Base-by-base conservation (phyloP, 2,113 vertebrate genomes). In the Choloepus hoffmanni region DNA sequence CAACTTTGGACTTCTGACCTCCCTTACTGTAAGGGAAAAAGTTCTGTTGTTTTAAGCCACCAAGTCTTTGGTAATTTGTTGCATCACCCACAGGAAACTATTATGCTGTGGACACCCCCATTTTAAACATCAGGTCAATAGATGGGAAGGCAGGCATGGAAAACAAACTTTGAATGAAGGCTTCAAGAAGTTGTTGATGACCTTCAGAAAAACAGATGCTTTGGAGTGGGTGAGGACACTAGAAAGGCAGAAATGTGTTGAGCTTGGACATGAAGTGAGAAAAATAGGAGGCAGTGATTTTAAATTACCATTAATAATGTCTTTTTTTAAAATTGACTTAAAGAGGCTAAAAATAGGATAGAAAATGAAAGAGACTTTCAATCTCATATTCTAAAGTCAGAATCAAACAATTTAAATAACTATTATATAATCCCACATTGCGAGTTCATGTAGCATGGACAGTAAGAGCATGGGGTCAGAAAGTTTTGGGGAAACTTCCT, bases 141-240 rank as follows among this genome's bases (percentile, higher is more conserved):
- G 68, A 26, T 28, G 43, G 11, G 16, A 91, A 63, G 45, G 15
- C 7, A 28, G 53, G 33, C 26, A 21, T 3, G 21, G 28, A 24
- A 72, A 77, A 28, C 45, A 2, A 21, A 7, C 7, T 36, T 24
- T 67, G 12, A 24, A 45, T 65, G 10, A 28, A 33, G 36, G 5
- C 11, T 28, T 30, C 1, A 45, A 30, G 43, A 28, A 63, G 18
- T 18, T 76, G 3, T 4, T 0, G 12, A 28, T 0, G 5, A 45
- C 8, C 28, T 45, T 28, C 4, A 1, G 5, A 1, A 3, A 78
- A 53, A 63, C 5, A 60, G 30, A n/a, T 1, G 2, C 1, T 0
- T 10, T 13, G 4, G 9, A 18, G 45, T 24, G 36, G 36, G 36
- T 21, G 60, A 67, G 28, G 21, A 18, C 48, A n/a, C 23, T 5